Base-by-base conservation (phyloP, 2,113 vertebrate species). In the Siniperca chuatsi region DNA sequence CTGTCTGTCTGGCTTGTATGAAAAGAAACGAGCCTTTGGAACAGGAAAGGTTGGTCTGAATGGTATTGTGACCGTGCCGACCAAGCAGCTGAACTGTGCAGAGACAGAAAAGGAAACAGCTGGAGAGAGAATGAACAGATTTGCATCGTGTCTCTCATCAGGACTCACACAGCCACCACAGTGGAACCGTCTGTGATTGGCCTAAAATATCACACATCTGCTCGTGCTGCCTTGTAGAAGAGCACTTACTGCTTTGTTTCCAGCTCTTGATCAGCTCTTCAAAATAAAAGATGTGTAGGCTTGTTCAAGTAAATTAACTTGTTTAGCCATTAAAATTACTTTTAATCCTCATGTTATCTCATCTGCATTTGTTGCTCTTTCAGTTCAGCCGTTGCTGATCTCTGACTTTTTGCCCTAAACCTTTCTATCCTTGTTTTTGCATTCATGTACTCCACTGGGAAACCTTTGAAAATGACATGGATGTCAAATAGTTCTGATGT, bases 31-130 rank as follows among this genome's bases (percentile, higher is more conserved):
- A 25, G 40, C 54, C 54, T 60, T 42, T 77, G 29, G 33, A 69
- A 33, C 46, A 50, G 55, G 55, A 76, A 37, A 61, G 44, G 81
- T 33, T 29, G 61, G 61, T 66, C 40, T 77, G 62, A 66, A 67
- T 78, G 64, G 46, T 55, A 75, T 54, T 55, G 46, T 64, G 66
- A 77, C 15, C 16, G 1, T 48, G 73, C 65, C 71, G 46, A 71
- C 33, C 23, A 40, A 50, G 67, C 81, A 78, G 66, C 58, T 54
- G 23, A 62, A 71, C 33, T 60, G 57, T 23, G 46, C 44, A 64
- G n/a, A 33, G 44, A 62, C 25, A 75, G 57, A 62, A 55, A 20
- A 70, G 66, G 65, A 82, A 69, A 76, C 54, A 37, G 54, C 61
- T 68, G 52, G 57, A 48, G 44, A 42, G 46, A 35, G 18, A 54